These are phyloP conservation scores for Apostichopus japonicus DNA, from an alignment of 35 echinoderm and acorn worm genomes.

Conservation along the genomic window DNA sequence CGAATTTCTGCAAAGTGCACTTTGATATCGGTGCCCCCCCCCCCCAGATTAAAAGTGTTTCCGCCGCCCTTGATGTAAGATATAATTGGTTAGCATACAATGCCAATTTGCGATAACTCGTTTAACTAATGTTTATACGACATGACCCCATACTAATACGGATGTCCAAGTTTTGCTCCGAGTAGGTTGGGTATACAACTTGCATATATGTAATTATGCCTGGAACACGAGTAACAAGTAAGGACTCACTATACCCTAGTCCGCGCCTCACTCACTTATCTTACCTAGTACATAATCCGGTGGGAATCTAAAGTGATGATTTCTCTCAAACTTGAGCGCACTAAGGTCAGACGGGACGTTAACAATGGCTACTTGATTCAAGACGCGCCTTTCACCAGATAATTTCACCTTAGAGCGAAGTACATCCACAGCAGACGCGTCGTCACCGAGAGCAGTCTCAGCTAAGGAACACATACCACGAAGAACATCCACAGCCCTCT, in stretches of 20 bases:
- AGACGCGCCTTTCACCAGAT: slow-evolving; percentile 34
- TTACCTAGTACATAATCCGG: slow-evolving; percentile 38
- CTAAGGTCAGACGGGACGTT: slow-evolving; percentile 83
- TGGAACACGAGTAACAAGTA: no score
- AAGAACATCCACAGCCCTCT: slow-evolving; percentile 83
- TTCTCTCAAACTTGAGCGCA: slow-evolving; percentile 77
- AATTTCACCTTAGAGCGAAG: slow-evolving; percentile 82
- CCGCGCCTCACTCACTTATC: slow-evolving; percentile 27
- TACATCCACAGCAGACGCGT: slow-evolving; percentile 62
- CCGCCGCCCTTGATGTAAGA: no score
- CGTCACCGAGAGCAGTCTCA: slow-evolving; percentile 63
- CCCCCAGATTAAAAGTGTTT: no score
- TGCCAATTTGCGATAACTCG: no score
- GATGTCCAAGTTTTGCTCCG: no score
- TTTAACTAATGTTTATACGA: no score
- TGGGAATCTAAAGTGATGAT: slow-evolving; percentile 45
- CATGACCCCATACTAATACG: no score
- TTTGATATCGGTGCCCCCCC: no score
- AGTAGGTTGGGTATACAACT: no score
- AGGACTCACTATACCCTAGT: neutral
- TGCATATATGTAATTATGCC: no score
- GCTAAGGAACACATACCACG: slow-evolving; percentile 85
- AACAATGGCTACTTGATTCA: slow-evolving; percentile 59
- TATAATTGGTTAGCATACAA: no score
- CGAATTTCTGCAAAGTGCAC: no score